Base-by-base conservation (phyloP, 2,113 vertebrate species). In the Nothocercus julius region DNA sequence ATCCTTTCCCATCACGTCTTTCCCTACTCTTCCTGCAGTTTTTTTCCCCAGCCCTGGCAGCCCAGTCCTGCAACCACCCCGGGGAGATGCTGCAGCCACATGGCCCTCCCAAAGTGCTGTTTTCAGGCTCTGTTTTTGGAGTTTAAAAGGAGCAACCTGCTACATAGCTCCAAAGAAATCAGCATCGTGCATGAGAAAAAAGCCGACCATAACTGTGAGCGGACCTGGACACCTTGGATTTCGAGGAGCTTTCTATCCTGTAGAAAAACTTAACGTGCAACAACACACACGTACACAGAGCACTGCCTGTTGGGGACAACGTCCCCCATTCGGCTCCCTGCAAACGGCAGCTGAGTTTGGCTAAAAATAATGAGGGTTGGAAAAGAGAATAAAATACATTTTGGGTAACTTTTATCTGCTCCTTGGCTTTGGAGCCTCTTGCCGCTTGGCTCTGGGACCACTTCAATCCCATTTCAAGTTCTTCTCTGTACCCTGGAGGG, bases 381-480 rank as follows among this genome's bases (percentile, higher is more conserved):
- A 95, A 97, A 95, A 83, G 21, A 89, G 73, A 90, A 34, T 38
- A 45, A 94, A 96, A 93, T 63, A 77, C 88, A 85, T 95, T 93
- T 93, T 85, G 86, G 83, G 80, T 84, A 95, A 89, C 83, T 92
- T 94, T 94, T 82, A 90, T 80, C 69, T 3, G 13, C 90, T 93
- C 67, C 84, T 96, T 91, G 92, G 83, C 90, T 94, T 79, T 92
- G 81, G 92, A 96, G 92, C 73, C 77, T 83, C 90, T 95, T 92
- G 94, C 89, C 69, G 81, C 81, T 86, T 94, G 93, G 91, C 91
- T 94, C 91, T 74, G 87, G 95, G 95, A 87, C 80, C 87, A 90
- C 94, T 93, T 86, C 95, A 92, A 84, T 87, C 93, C 88, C 86
- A 82, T 92, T 93, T 89, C 90, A 89, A 95, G 92, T 87, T 97